Evolutionary conservation across 2,888 invertebrate species (phyloP), one percentile per base, ranked within the genome.

Genomic region (Heterodera filipjevi): DNA sequence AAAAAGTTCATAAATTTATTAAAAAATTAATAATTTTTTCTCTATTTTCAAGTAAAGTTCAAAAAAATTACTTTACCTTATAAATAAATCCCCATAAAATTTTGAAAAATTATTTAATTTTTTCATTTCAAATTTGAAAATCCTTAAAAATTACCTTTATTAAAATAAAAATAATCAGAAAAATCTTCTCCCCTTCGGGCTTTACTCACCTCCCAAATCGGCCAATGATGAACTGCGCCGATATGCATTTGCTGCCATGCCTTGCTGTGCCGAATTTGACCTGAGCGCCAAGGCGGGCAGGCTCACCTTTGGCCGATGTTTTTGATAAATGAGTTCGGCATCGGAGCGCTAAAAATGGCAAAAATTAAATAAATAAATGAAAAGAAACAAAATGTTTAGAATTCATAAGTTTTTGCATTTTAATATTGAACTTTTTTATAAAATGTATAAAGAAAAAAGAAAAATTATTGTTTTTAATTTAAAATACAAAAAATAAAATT

Each of bases 211-310:
- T 30, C 75, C 68, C 68, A 75, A 75, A 32, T 75, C 75, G 46
- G 68, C 33, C 66, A 75, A 33, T 33, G 75, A 75, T 3, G 75
- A 59, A 44, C 64, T 75, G 66, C 59, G 44, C 33, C 75, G 68
- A 22, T 68, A 33, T 19, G 32, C 68, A 68, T 68, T 68, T 68
- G 68, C 33, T 68, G 68, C 33, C 68, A 16, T 5, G 3, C 33
- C 22, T 14, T 68, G 68, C 33, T 68, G 68, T 32, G 33, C 68
- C 35, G 33, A 68, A 32, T 35, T 27, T 10, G 68, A 68, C 27
- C 59, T n/a, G n/a, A 59, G 2, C n/a, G 59, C 59, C 59, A 59
- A 22, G 59, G 59, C 22, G 8, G 59, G 59, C 59, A 59, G 19
- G 59, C 59, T 59, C 27, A 59, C 59, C n/a, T 59, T 59, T 59